Evolutionary conservation across 1,140 invertebrate genomes (phyloP).

Genomic region (Trachymyrmex septentrionalis): DNA sequence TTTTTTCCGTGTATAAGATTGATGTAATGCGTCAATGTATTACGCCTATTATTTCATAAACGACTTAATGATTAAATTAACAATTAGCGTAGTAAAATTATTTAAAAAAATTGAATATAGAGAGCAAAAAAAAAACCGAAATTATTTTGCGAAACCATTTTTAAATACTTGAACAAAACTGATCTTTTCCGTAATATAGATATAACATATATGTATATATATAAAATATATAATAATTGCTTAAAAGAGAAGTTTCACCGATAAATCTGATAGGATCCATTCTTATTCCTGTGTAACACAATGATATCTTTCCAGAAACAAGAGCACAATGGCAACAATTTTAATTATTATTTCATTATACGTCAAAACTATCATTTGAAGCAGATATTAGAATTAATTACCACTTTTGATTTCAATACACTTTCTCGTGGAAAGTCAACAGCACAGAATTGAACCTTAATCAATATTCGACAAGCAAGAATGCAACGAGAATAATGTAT

Average conservation of each 20-base stretch:
- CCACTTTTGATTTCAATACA: background rate
- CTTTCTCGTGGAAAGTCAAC: background rate
- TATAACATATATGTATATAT: too few species aligned
- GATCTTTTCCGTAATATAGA: too few species aligned
- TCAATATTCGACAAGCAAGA: conserved; percentile 12
- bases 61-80: background rate
- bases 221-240: too few species aligned
- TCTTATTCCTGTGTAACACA: background rate
- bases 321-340: background rate
- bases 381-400: background rate
- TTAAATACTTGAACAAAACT: too few species aligned
- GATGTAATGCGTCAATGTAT: too few species aligned
- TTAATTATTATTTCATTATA: conserved; percentile 7
- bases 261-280: background rate
- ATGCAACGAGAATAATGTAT: conserved; percentile 16
- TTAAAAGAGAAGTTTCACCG: background rate
- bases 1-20: too few species aligned
- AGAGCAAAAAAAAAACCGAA: background rate
- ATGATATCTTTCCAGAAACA: background rate
- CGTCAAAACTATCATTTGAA: background rate
- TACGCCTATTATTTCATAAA: background rate
- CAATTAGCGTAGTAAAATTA: background rate
- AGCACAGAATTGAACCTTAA: background rate
- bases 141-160: background rate
- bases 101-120: background rate